A percentile compares a stretch with the other conserved stretches of the same genome.
These are phyloP conservation scores for Engystomops pustulosus DNA, from an alignment of 2,113 vertebrate species.

Conservation along the genomic window DNA sequence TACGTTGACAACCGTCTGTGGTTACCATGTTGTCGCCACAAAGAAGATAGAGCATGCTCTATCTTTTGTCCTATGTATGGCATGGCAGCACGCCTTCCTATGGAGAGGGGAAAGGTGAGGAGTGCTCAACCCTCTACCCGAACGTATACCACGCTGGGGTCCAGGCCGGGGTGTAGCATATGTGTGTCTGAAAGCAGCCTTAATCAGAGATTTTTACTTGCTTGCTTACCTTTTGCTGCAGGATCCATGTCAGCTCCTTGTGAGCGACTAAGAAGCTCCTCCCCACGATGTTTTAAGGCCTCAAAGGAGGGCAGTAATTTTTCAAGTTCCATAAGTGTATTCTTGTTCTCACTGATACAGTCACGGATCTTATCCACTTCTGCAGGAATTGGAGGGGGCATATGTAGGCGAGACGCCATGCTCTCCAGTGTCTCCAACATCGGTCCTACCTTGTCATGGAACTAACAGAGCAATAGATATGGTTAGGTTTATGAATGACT, in stretches of 20 bases:
- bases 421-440: slow-evolving; percentile 92
- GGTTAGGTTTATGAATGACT: background rate
- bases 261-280: slow-evolving; percentile 89
- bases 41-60: too few species aligned
- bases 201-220: too few species aligned
- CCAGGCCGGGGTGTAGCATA: too few species aligned
- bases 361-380: slow-evolving; percentile 98
- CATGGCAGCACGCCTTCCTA: too few species aligned
- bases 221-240: slow-evolving; percentile 86
- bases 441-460: slow-evolving; percentile 98
- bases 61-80: too few species aligned
- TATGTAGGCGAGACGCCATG: slow-evolving; percentile 85
- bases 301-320: slow-evolving; percentile 96
- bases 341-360: slow-evolving; percentile 91
- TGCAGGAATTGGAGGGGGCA: slow-evolving; percentile 90
- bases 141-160: too few species aligned
- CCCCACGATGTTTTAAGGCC: slow-evolving; percentile 88
- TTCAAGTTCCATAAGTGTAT: slow-evolving; percentile 89
- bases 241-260: slow-evolving; percentile 86
- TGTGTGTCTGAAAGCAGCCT: too few species aligned
- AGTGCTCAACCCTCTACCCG: too few species aligned
- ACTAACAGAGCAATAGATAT: slow-evolving; percentile 68
- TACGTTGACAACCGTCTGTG: too few species aligned
- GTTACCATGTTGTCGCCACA: too few species aligned
- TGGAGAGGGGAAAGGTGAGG: too few species aligned